Evolutionary conservation across 2,888 invertebrate genomes (phyloP), one percentile per base, ranked within the genome.

Genomic region (Callyntrura sp.): DNA sequence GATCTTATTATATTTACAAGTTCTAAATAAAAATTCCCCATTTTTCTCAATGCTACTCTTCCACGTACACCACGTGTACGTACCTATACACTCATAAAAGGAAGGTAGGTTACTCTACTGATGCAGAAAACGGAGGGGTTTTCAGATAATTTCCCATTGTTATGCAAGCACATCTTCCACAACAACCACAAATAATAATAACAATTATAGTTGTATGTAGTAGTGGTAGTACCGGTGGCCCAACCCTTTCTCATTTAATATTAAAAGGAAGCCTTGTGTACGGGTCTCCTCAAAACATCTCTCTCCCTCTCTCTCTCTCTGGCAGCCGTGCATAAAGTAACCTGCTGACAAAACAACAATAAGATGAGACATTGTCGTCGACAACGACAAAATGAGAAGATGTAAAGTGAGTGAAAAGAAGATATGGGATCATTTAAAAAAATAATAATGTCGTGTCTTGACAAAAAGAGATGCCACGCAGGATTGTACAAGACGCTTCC

Each of bases 361-460:
- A 43, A 35, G 73, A 45, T 14, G 45, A 23, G 8, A n/a, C n/a
- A n/a, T n/a, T n/a, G n/a, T n/a, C n/a, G 48, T 14, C 23, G 48
- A 76, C 43, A 12, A 70, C n/a, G 8, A 65, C 12, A 48, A 17
- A 48, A 48, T 48, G 23, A 76, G 28, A 25, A 35, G 48, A 8
- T 17, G 11, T n/a, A n/a, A n/a, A n/a, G n/a, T n/a, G n/a, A n/a
- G n/a, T n/a, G n/a, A n/a, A 48, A 60, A 60, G 79, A 86, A 79
- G 79, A 86, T 68, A 86, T 86, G 60, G 57, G 86, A 86, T 78
- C 78, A 85, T 57, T 85, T 85, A 43, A n/a, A n/a, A n/a, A n/a
- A n/a, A n/a, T n/a, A n/a, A n/a, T n/a, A n/a, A n/a, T n/a, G n/a
- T n/a, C n/a, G n/a, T n/a, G n/a, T n/a, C n/a, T n/a, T n/a, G n/a